Evolutionary conservation across 1,140 invertebrate species (phyloP), one percentile per base, ranked within the genome.

Genomic region (Andrena cerasifolii): DNA sequence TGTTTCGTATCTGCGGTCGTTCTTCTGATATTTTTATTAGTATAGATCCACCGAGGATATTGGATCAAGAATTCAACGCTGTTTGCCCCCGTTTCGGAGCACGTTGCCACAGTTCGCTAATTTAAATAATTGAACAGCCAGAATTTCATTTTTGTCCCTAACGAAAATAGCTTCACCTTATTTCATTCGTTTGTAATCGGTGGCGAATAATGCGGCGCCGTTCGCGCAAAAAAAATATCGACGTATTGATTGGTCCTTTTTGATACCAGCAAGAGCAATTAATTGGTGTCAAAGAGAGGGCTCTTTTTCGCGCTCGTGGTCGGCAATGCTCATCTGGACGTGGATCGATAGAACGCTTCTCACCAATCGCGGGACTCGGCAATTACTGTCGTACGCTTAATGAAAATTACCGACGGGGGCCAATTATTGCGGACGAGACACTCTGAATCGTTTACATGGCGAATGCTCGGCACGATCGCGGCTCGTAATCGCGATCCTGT

Each of bases 1-100:
- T 24, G 0, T 12, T 3, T 16, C 26, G 18, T 18, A 10, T 24
- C 62, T 33, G 31, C 36, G 4, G 36, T 10, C 36, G 36, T 31
- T 21, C 6, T 18, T 43, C 16, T 56, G 12, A 14, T 54, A 63
- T 31, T n/a, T 65, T 45, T 24, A 65, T 33, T 7, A 1, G 14
- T 24, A 31, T 7, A 10, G 26, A 56, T 45, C 49, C 36, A 24
- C 18, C 21, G 49, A 24, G 47, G 26, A n/a, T 5, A 7, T 14
- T 74, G 16, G 61, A 54, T 74, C n/a, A 66, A 66, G 45, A 66
- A 66, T 74, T 54, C 45, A 74, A 66, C 51, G 62, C 36, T 33
- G 14, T 24, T 24, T n/a, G 8, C 4, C 10, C 0, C 5, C 0
- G 3, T 16, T 6, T 0, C 14, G 14, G 5, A 8, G 10, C 24